These are phyloP conservation scores for Athene noctua DNA, from an alignment of 2,113 vertebrate species.

Conservation along the genomic window DNA sequence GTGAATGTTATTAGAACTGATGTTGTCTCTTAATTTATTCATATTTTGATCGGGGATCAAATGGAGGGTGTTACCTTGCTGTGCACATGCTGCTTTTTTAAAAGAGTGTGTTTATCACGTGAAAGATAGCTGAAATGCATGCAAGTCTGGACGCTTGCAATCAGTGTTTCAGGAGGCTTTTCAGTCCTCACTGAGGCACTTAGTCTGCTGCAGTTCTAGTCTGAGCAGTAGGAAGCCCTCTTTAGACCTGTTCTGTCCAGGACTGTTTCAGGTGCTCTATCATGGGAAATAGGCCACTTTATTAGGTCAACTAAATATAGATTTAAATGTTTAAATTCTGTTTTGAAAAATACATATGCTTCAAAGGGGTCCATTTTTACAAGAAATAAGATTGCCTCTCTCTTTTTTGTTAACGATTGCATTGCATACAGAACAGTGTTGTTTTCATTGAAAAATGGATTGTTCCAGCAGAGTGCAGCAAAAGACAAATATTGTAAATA, in stretches of 20 bases:
- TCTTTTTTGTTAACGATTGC: background rate
- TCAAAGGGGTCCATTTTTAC: background rate
- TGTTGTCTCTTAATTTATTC: background rate
- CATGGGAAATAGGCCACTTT: background rate
- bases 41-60: background rate
- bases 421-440: background rate
- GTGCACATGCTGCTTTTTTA: background rate
- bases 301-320: background rate
- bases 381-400: background rate
- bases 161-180: background rate
- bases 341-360: background rate
- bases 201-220: background rate
- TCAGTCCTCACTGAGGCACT: background rate
- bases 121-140: background rate
- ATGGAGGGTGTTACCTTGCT: background rate
- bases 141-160: background rate
- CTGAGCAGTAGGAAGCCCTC: background rate
- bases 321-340: background rate
- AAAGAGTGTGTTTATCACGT: background rate
- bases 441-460: background rate
- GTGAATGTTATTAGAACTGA: background rate
- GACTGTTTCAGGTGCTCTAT: background rate
- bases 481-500: conserved; percentile 65
- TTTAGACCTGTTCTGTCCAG: background rate
- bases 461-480: conserved; percentile 80